Percentiles rank a stretch among this genome's conserved stretches.
Conservation (phyloP, 2,888 invertebrate species). For the Callyntrura guangdongensis region DNA sequence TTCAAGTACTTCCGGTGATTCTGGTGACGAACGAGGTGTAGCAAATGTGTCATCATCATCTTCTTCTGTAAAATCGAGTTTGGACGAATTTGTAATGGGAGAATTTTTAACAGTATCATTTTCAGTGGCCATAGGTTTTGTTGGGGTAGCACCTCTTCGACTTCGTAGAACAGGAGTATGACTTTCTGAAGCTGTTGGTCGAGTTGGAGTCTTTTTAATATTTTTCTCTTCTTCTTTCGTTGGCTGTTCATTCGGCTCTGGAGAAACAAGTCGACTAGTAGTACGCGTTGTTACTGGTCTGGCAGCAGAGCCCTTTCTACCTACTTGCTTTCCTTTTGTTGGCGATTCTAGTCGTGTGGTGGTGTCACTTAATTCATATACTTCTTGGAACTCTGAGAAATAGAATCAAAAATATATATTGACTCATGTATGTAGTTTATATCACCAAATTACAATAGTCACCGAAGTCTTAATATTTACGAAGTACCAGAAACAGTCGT, state of each 20-base stretch:
- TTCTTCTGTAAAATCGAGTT: slow-evolving; percentile 20
- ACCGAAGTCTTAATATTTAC: neutral
- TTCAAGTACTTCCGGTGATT: slow-evolving; percentile 33
- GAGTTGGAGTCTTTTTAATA: slow-evolving; percentile 8
- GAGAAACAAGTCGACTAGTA: slow-evolving; percentile 53
- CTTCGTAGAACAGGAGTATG: slow-evolving; percentile 52
- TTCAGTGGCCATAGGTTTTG: slow-evolving; percentile 48
- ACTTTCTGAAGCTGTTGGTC: slow-evolving; percentile 41
- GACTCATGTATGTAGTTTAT: neutral
- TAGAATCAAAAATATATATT: neutral
- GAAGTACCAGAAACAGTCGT: neutral
- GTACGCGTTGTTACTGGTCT: slow-evolving; percentile 33
- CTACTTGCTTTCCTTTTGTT: slow-evolving; percentile 12
- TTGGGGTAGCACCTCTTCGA: slow-evolving; percentile 66
- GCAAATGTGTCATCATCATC: slow-evolving; percentile 42
- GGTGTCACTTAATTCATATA: neutral
- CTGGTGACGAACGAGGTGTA: slow-evolving; percentile 57
- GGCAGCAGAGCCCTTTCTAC: neutral
- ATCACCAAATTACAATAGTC: neutral
- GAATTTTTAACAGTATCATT: slow-evolving; percentile 24
- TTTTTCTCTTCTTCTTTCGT: slow-evolving; percentile 48
- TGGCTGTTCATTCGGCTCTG: slow-evolving; percentile 36
- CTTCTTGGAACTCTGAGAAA: neutral
- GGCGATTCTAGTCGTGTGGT: neutral
- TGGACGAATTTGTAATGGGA: neutral